Base-by-base conservation (phyloP, 2,797 vertebrate species). In the Epinephelus coioides region DNA sequence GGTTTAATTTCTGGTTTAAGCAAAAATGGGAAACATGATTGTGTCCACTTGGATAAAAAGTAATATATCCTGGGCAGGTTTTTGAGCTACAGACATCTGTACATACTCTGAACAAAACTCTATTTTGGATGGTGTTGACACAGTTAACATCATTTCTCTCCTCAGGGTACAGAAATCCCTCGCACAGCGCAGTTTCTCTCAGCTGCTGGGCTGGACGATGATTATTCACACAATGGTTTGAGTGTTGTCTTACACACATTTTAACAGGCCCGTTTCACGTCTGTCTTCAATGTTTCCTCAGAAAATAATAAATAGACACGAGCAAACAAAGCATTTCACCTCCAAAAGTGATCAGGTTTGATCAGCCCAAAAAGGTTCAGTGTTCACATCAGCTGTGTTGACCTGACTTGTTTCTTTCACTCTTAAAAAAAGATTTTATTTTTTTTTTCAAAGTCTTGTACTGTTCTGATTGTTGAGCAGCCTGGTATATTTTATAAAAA, bases 91-190 rank as follows among this genome's bases (percentile, higher is more conserved):
- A 73, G 75, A 65, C 57, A 76, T 73, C 72, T 68, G 68, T 76
- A 83, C 50, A 74, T 43, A 17, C 73, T 66, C 69, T 78, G 27
- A 67, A 79, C 69, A 75, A 69, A 62, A 73, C 73, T 57, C 50
- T 76, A 51, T 70, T 87, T 63, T 64, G 38, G 81, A 79, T 73
- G 75, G 62, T 69, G 68, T 85, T 83, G 15, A 88, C 68, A 85
- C 50, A 72, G 54, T 64, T 78, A 73, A 68, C 1, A 1, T 75
- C 0, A 67, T n/a, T 44, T 60, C 6, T 76, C 6, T 43, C 56
- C 19, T 25, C 34, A 6, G 65, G n/a, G 17, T 34, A 47, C 13
- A 69, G 40, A 72, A 64, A 50, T 54, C 63, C 12, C 40, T 69
- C 64, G 62, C 30, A 68, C 56, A 63, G 44, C 2, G 12, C 49